Evolutionary conservation across 2,888 invertebrate species (phyloP).

Genomic region (Rhagonycha fulva): DNA sequence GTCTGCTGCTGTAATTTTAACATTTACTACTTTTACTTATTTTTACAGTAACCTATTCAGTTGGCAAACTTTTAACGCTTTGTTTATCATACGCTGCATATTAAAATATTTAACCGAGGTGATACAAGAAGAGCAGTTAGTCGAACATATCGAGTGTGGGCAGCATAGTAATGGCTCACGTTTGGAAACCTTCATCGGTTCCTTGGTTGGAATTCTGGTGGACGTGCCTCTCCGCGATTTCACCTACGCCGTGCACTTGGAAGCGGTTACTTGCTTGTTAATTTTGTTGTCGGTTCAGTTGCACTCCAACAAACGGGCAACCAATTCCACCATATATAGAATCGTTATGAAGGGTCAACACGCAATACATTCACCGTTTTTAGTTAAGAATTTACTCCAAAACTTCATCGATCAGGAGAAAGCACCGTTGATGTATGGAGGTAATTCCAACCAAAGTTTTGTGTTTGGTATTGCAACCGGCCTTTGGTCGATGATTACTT

Average conservation of each 20-base stretch:
- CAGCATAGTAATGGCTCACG: constrained; percentile 48
- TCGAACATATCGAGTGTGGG: constrained; percentile 77
- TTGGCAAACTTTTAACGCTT: constrained; percentile 93
- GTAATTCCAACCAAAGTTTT: constrained; percentile 68
- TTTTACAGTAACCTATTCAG: constrained; percentile 74
- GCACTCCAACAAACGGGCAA: constrained; percentile 66
- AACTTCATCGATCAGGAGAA: constrained; percentile 71
- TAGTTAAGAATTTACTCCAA: constrained; percentile 79
- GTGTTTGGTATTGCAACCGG: constrained; percentile 79
- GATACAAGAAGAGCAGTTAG: constrained; percentile 84
- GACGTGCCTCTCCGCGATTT: constrained; percentile 83
- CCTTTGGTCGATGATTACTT: constrained; percentile 80
- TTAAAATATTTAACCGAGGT: constrained; percentile 90
- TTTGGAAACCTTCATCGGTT: constrained; percentile 75
- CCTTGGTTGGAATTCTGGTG: constrained; percentile 78
- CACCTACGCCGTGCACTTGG: constrained; percentile 84
- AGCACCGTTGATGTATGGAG: constrained; percentile 71
- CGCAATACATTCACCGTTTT: constrained; percentile 74
- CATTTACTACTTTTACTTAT: not conserved
- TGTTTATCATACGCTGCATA: constrained; percentile 85
- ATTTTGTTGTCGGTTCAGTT: constrained; percentile 89
- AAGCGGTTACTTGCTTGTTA: constrained; percentile 84
- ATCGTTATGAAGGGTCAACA: constrained; percentile 71
- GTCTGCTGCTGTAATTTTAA: not conserved
- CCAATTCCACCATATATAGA: constrained; percentile 73